These are phyloP conservation scores for Sericinus montela DNA, from an alignment of 2,888 invertebrate genomes.

Conservation along the genomic window DNA sequence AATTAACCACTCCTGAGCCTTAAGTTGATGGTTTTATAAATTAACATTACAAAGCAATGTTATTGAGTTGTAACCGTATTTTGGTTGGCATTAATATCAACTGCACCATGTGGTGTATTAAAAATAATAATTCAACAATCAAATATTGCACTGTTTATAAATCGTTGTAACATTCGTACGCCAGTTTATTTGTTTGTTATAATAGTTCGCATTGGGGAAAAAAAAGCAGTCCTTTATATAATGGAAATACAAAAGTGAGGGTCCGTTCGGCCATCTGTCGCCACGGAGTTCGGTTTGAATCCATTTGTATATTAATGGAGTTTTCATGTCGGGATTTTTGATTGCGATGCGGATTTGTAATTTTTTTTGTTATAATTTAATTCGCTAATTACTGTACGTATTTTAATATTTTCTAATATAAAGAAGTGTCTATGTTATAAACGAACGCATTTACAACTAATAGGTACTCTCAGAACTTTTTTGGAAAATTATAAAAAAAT, in stretches of 20 bases:
- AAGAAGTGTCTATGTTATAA: too few relatives aligned
- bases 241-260: slow-evolving; percentile 46
- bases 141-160: slow-evolving; percentile 8
- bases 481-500: too few relatives aligned
- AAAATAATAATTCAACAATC: slow-evolving; percentile 14
- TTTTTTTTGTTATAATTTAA: neutral
- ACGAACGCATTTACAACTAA: too few relatives aligned
- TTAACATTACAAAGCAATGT: slow-evolving; percentile 8
- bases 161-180: slow-evolving; percentile 11
- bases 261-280: slow-evolving; percentile 57
- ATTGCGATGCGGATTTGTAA: slow-evolving; percentile 25
- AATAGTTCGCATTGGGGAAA: slow-evolving; percentile 34
- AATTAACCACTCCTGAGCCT: too few relatives aligned
- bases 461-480: too few relatives aligned
- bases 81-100: slow-evolving; percentile 13
- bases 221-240: slow-evolving; percentile 37
- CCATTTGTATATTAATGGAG: slow-evolving; percentile 40
- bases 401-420: too few relatives aligned
- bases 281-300: slow-evolving; percentile 35
- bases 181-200: slow-evolving; percentile 38
- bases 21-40: slow-evolving; percentile 2
- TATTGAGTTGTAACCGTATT: slow-evolving; percentile 12
- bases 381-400: neutral
- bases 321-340: slow-evolving; percentile 37
- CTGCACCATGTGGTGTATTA: neutral